Base-by-base conservation (phyloP, 2,113 vertebrate species). In the Chaetura pelagica region DNA sequence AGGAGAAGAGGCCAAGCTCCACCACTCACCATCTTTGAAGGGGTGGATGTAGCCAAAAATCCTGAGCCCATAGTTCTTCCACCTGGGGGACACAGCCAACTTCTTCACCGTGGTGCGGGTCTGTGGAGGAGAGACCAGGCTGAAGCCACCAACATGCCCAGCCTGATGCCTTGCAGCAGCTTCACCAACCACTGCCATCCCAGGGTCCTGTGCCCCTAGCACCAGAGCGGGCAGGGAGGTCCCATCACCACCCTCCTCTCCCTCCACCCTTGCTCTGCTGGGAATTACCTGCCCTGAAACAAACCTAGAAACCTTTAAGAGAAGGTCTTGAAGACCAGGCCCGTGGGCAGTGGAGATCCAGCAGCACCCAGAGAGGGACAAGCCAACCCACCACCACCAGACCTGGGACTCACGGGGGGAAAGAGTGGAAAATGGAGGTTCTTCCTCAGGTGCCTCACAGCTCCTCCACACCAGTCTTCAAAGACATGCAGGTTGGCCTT, bases 11-110 rank as follows among this genome's bases (percentile, higher is more conserved):
- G 69, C 69, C 62, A 6, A 7, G 2, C 46, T 40, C 35, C 12
- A 0, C 15, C 78, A 75, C 98, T 98, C 97, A 99, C 99, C 99
- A 91, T 99, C 99, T 98, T 98, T 99, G 90, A 99, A 99, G 6
- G 99, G 99, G 96, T 99, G 99, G 95, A 99, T 98, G 96, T 99
- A 99, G 87, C 99, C 99, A 75, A 99, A 99, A 89, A 99, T 98
- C 96, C 99, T 98, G 71, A 99, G 98, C 40, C 99, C 99, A 0
- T 99, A 99, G 97, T 99, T 99, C 96, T 99, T 99, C 99, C 99
- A 99, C 96, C 99, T 99, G 59, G 99, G 99, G 23, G 99, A 99
- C 87, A 99, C 99, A 0, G 99, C 99, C 96, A 99, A 92, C 97
- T 99, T 99, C 98, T 98, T 99, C 95, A 99, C 98, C 0, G 98